A percentile compares a stretch with the other conserved stretches of the same genome.
Evolutionary conservation across 2,797 vertebrate genomes (phyloP).

Genomic region (Lithobates sylvaticus): DNA sequence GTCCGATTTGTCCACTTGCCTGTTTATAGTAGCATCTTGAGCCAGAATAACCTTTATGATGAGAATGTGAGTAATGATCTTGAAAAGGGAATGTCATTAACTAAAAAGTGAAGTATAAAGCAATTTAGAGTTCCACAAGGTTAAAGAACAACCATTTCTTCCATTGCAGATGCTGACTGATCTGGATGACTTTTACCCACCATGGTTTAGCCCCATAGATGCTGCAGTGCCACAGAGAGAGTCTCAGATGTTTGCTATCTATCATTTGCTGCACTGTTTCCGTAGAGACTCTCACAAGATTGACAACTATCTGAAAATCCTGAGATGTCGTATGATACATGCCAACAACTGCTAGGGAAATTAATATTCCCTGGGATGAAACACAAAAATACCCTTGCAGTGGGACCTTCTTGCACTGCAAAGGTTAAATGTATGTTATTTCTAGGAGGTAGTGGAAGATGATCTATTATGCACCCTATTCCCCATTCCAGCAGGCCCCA

Average conservation of each 20-base stretch:
- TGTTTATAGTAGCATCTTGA: too few species aligned
- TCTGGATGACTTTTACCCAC: constrained; percentile 39
- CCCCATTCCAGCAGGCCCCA: too few species aligned
- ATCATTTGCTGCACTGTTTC: constrained; percentile 56
- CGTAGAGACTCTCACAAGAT: constrained; percentile 57
- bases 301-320: constrained; percentile 57
- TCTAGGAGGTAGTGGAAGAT: too few species aligned
- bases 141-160: not conserved
- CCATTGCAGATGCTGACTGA: constrained; percentile 50
- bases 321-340: constrained; percentile 48
- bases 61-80: too few species aligned
- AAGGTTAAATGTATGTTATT: too few species aligned
- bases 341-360: constrained; percentile 29
- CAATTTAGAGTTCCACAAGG: not conserved
- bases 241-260: not conserved
- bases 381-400: too few species aligned
- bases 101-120: too few species aligned
- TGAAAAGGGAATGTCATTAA: too few species aligned
- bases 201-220: constrained; percentile 28
- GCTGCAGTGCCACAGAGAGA: constrained; percentile 1
- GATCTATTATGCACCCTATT: too few species aligned
- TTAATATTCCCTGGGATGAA: not conserved
- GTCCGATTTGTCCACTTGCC: too few species aligned
- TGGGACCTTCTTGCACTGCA: too few species aligned
- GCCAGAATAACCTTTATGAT: too few species aligned